Evolutionary conservation across 2,888 invertebrate genomes (phyloP), one percentile per base, ranked within the genome.

Genomic region (Dolichopus griseipennis): DNA sequence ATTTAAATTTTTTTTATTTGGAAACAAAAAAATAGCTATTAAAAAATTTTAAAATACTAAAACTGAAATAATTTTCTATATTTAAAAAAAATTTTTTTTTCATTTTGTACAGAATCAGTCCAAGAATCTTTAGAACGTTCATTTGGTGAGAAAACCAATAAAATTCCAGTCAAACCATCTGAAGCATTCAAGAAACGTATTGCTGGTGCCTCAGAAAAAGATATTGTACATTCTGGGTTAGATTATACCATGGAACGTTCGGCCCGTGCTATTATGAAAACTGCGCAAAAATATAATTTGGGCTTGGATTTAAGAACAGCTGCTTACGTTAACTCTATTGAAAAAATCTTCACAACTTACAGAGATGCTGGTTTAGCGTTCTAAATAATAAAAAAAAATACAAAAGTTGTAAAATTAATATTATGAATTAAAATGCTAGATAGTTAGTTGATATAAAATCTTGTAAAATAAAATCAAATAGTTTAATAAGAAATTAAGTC

Each of bases 181-280:
- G 81, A 84, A 65, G 79, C 83, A 72, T 66, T 68, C 18, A 18
- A 33, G 21, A 64, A 33, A 37, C 68, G 69, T 43, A 70, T 92
- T 78, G 87, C 90, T 73, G 96, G 96, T 80, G 96, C 98, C 71
- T 95, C 93, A 66, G 99, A 99, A 81, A 97, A 97, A 77, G 97
- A 98, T 79, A 98, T 99, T 76, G 97, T 99, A 20, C 97, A 97
- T 84, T 97, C 97, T 72, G 98, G 98, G 70, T 86, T 99, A 66
- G 96, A 96, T 80, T 96, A 95, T 81, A 96, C 97, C 67, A 97
- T 99, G 97, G 97, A 97, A 82, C 84, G 94, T 77, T 94, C 97
- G 64, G 96, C 95, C 66, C 88, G 88, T 84, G 96, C 95, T 80
- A 95, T 97, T 75, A 96, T 96, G 91, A 89, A 89, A 80, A 93